A percentile compares a stretch with the other conserved stretches of the same genome.
Evolutionary conservation across 2,888 invertebrate species (phyloP).

Genomic region (Archips crataeganus): DNA sequence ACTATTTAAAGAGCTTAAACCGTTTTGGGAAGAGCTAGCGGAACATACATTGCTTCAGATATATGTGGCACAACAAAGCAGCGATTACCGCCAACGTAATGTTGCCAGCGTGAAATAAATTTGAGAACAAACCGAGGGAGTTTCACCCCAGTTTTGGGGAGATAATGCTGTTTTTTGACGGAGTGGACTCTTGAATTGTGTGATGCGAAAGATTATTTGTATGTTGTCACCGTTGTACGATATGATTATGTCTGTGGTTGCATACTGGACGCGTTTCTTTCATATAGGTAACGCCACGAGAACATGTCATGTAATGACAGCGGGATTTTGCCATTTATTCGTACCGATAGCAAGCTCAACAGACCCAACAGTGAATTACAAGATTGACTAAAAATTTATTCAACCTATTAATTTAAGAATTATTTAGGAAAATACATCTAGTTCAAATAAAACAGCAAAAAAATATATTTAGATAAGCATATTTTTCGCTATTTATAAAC

Average conservation of each 20-base stretch:
- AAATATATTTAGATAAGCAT: too few relatives aligned
- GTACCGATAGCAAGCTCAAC: too few relatives aligned
- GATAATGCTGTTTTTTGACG: constrained; percentile 9
- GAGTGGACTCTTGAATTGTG: neutral
- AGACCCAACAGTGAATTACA: too few relatives aligned
- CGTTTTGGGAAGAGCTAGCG: constrained; percentile 19
- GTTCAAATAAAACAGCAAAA: too few relatives aligned
- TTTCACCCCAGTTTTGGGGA: neutral
- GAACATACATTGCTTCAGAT: constrained; percentile 13
- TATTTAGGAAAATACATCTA: too few relatives aligned
- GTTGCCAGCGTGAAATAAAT: constrained; percentile 26
- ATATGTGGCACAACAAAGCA: constrained; percentile 28
- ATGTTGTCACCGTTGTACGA: constrained; percentile 15
- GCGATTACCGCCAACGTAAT: constrained; percentile 33
- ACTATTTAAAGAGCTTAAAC: constrained; percentile 1
- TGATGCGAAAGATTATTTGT: constrained; percentile 19
- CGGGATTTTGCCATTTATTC: too few relatives aligned
- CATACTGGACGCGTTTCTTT: too few relatives aligned
- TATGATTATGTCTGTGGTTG: neutral
- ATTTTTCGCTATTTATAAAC: too few relatives aligned
- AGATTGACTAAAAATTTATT: too few relatives aligned
- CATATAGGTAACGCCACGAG: too few relatives aligned
- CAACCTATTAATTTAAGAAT: too few relatives aligned
- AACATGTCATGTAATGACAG: too few relatives aligned
- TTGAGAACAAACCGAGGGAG: neutral